Conservation (phyloP, 30 jellyfish, hydroid and myxozoan genomes). For the Nemopilema nomurai region DNA sequence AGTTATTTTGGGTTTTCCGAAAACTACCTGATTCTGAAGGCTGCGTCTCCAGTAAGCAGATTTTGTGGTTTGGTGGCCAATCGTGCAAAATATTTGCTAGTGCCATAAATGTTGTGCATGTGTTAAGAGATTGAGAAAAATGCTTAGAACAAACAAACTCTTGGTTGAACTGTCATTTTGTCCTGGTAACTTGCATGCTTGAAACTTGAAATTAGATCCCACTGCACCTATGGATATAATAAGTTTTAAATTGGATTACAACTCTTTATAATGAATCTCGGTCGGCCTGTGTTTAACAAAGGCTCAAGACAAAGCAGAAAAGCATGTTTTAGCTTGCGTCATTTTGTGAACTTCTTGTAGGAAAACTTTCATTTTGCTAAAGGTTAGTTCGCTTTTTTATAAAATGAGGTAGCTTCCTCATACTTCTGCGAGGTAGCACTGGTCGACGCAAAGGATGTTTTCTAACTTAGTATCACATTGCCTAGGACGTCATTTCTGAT, state of each 20-base stretch:
- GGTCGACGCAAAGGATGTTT: slow-evolving; percentile 23
- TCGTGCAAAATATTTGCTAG: background rate
- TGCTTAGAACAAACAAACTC: background rate
- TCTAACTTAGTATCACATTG: slow-evolving; percentile 11
- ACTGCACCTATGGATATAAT: background rate
- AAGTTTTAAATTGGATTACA: background rate
- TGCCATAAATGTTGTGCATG: background rate
- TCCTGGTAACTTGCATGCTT: background rate
- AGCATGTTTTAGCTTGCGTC: background rate
- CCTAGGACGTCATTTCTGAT: background rate
- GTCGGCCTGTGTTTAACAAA: background rate
- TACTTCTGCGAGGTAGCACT: background rate
- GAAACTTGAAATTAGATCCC: background rate
- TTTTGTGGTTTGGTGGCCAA: background rate
- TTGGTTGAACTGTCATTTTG: background rate
- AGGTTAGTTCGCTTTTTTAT: background rate
- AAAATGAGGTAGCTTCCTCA: background rate
- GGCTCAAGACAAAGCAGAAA: background rate
- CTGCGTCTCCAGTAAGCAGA: background rate
- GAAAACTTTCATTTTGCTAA: background rate
- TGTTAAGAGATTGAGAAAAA: background rate
- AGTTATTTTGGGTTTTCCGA: background rate
- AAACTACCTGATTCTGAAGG: no score
- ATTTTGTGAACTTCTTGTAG: background rate
- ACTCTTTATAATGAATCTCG: background rate